phyloP scores from a whole-genome alignment of 2,888 invertebrate species.

The Neoitamus cyanurus region DNA sequence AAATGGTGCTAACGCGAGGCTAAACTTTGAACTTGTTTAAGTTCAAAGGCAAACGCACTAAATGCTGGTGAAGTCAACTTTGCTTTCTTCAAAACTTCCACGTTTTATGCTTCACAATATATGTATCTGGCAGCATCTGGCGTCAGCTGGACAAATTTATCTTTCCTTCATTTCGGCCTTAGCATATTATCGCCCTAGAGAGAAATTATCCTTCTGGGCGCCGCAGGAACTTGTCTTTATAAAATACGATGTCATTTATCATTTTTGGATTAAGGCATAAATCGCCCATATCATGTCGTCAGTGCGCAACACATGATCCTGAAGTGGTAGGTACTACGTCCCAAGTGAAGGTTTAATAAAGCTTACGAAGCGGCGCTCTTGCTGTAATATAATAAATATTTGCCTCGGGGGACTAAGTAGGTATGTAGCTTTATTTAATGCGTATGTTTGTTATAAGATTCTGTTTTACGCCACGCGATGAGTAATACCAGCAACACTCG shows the following conservation, averaged over 20 bases:
- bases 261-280: background rate
- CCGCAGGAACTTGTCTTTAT: background rate
- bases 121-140: background rate
- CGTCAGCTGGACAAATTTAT: background rate
- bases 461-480: too few relatives aligned
- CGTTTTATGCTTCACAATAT: background rate
- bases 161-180: background rate
- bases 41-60: background rate
- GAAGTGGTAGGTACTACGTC: background rate
- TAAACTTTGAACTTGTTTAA: too few relatives aligned
- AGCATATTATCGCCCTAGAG: background rate
- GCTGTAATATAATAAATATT: background rate
- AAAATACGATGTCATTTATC: background rate
- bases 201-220: background rate
- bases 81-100: background rate
- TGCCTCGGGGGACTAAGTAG: background rate
- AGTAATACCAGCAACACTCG: too few relatives aligned
- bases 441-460: background rate
- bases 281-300: background rate
- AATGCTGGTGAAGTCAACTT: background rate
- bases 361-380: background rate
- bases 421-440: background rate
- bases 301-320: background rate
- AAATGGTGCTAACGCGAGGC: too few relatives aligned
- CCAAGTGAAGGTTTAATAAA: background rate